These are phyloP conservation scores for Chamaetylas fuelleborni DNA, from an alignment of 2,113 vertebrate species.

Conservation along the genomic window DNA sequence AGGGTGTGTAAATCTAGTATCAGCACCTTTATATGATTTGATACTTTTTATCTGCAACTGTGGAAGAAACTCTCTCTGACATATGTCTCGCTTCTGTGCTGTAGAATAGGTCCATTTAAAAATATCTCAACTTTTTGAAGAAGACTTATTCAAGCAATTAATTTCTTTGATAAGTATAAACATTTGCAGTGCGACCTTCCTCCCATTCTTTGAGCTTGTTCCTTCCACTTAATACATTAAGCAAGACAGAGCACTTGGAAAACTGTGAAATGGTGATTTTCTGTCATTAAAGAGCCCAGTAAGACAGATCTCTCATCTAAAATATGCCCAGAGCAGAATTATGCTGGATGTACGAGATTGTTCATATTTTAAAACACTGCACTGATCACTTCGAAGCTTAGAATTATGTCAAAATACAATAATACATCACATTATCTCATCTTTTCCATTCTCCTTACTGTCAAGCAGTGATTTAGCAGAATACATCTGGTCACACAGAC, in stretches of 20 bases:
- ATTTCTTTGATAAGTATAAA: not conserved
- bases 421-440: conserved; percentile 12
- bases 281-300: conserved; percentile 7
- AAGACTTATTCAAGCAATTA: not conserved
- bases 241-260: conserved; percentile 3
- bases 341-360: not conserved
- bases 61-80: not conserved
- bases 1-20: not conserved
- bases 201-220: not conserved
- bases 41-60: not conserved
- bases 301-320: conserved; percentile 40
- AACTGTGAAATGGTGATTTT: conserved; percentile 2
- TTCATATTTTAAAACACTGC: conserved; percentile 20
- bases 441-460: conserved; percentile 14
- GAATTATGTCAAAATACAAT: conserved; percentile 24
- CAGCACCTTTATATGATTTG: not conserved
- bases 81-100: not conserved
- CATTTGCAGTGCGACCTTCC: not conserved
- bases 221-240: not conserved
- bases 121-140: not conserved
- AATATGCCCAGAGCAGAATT: conserved; percentile 29
- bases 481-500: not conserved
- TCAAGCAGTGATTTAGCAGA: not conserved
- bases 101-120: not conserved
- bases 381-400: conserved; percentile 20